These are phyloP conservation scores for Phengaris arion DNA, from an alignment of 2,888 invertebrate genomes.

Conservation along the genomic window DNA sequence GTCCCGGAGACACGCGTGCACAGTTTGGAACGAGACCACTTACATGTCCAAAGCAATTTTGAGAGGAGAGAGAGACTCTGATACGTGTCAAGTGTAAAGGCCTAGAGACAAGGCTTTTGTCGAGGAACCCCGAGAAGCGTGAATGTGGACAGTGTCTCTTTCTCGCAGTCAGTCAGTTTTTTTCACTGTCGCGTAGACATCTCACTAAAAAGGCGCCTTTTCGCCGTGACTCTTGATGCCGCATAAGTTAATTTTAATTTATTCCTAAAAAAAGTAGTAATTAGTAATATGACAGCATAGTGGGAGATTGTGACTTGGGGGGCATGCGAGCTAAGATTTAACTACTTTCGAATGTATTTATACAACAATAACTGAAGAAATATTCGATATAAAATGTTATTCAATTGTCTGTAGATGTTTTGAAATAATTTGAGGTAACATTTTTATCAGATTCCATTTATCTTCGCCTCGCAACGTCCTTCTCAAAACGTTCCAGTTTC, in stretches of 20 bases:
- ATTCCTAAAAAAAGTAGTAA: too few species aligned
- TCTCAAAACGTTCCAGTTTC: constrained; percentile 5
- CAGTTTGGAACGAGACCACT: not conserved
- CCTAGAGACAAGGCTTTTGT: not conserved
- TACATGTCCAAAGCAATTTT: not conserved
- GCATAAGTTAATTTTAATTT: too few species aligned
- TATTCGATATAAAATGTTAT: not conserved
- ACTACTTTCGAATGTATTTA: not conserved
- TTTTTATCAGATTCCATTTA: constrained; percentile 24
- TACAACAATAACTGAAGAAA: not conserved
- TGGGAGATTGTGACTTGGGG: too few species aligned
- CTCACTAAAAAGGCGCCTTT: too few species aligned
- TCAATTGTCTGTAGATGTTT: constrained; percentile 3
- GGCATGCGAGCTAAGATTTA: too few species aligned
- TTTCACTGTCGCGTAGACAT: too few species aligned
- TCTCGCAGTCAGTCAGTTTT: too few species aligned
- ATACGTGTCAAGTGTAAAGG: too few species aligned
- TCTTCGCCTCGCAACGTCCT: not conserved
- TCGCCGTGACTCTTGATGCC: too few species aligned
- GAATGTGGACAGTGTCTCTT: too few species aligned
- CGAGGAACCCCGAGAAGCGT: not conserved
- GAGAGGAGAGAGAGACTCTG: not conserved
- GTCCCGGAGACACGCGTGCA: not conserved
- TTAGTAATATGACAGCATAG: too few species aligned
- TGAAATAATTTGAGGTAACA: constrained; percentile 25